Base-by-base conservation (phyloP, 2,113 vertebrate genomes). In the Trogon surrucura region DNA sequence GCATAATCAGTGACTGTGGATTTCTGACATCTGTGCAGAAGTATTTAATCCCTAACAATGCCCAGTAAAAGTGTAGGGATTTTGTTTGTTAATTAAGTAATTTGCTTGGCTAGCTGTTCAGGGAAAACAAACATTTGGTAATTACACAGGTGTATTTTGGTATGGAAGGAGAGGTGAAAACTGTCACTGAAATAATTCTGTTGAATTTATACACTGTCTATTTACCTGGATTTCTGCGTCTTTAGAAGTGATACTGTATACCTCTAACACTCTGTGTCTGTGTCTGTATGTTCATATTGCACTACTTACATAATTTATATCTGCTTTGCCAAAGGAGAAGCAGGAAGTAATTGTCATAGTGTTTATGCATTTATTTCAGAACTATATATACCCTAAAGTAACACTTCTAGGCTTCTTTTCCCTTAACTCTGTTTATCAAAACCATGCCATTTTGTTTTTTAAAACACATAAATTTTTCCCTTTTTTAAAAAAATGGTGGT, bases 401-500 rank as follows among this genome's bases (percentile, higher is more conserved):
- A 56, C 14, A 9, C 3, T 15, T 6, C 75, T 48, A 36, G 10
- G 9, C 50, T 80, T 83, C 29, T 67, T 85, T 74, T 20, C 10
- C 15, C 21, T 27, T 36, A 44, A 25, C 38, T 61, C 47, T 38
- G 13, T 91, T 90, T 65, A 65, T 61, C 50, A 78, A 84, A 82
- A 23, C 13, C 1, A 20, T 44, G 30, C 23, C 9, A 27, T 66
- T 75, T 41, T 23, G 5, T 4, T 41, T 84, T 80, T 80, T 60
- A 19, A 22, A 65, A 82, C 32, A 50, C 0, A 2, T 45, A 11
- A 41, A 8, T 12, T 74, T 44, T n/a, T 5, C 4, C 0, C 9
- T 34, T 29, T 26, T 65, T 78, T 14, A 8, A 14, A 67, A 20
- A 45, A 0, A 50, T 65, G 9, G 20, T 4, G 30, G 16, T 36